Evolutionary conservation across 2,797 vertebrate species (phyloP).

Genomic region (Bryconaethiops microstoma): DNA sequence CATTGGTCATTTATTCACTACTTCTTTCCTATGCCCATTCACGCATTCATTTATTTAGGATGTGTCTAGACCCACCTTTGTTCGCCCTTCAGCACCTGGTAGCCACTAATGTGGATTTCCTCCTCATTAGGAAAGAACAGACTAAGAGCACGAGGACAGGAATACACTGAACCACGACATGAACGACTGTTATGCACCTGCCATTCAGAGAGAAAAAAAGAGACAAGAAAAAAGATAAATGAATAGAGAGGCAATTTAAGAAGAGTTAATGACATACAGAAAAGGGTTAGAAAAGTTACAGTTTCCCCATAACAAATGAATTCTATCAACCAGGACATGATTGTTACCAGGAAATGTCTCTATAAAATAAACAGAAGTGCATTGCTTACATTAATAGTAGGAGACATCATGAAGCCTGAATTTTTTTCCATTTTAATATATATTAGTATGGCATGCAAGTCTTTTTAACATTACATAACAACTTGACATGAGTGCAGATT

Average conservation of each 20-base stretch:
- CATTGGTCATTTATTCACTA: neutral
- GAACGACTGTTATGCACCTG: conserved; percentile 94
- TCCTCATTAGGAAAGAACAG: conserved; percentile 94
- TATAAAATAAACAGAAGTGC: neutral
- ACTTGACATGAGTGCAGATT: neutral
- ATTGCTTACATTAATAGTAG: neutral
- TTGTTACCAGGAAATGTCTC: too few species aligned
- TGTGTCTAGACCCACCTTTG: conserved; percentile 77
- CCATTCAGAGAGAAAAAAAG: conserved; percentile 26
- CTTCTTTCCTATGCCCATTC: neutral
- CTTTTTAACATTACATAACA: neutral
- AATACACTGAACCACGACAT: conserved; percentile 88
- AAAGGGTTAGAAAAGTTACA: neutral
- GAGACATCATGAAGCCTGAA: neutral
- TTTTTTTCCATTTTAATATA: neutral
- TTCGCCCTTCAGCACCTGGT: conserved; percentile 90
- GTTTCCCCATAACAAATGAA: neutral
- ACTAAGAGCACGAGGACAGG: conserved; percentile 90
- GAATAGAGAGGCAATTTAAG: conserved; percentile 20
- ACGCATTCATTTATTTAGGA: neutral
- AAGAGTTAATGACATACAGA: neutral
- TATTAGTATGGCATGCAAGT: neutral
- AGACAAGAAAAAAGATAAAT: neutral
- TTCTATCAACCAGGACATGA: neutral
- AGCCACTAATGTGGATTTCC: conserved; percentile 92